Percentiles rank a stretch among this genome's conserved stretches.
Conservation (phyloP, 2,888 invertebrate species). For the Rhodophaea formosa region DNA sequence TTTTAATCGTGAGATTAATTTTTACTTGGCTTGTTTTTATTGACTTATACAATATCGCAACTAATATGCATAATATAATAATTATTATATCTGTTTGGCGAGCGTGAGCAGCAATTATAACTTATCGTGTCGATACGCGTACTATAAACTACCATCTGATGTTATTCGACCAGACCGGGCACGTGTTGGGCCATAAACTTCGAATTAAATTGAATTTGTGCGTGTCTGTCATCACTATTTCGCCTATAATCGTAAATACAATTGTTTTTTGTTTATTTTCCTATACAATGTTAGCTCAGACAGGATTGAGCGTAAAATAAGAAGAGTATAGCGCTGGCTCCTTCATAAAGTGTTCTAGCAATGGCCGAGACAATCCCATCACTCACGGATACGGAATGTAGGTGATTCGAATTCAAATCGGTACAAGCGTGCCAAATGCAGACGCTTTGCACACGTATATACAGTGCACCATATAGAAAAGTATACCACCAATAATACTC, state of each 20-base stretch:
- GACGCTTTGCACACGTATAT: too few relatives aligned
- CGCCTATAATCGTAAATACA: background rate
- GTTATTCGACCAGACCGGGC: background rate
- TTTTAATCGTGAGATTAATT: too few relatives aligned
- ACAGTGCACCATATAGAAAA: too few relatives aligned
- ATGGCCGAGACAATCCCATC: too few relatives aligned
- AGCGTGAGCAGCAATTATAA: background rate
- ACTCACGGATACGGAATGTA: too few relatives aligned
- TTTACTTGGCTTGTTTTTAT: too few relatives aligned
- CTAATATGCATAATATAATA: background rate
- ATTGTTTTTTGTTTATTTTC: background rate
- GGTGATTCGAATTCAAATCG: too few relatives aligned
- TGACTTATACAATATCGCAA: too few relatives aligned
- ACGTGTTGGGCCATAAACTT: background rate
- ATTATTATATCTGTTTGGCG: conserved; percentile 12
- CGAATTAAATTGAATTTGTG: background rate
- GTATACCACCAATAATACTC: too few relatives aligned
- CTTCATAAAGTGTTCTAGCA: background rate
- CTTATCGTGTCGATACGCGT: background rate
- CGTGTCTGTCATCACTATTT: background rate
- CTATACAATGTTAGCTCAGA: background rate
- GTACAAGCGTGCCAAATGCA: too few relatives aligned
- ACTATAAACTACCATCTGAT: background rate
- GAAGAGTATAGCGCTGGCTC: background rate
- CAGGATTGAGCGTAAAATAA: background rate